Conservation (phyloP, 2,113 vertebrate genomes). For the Psilopogon haemacephalus region DNA sequence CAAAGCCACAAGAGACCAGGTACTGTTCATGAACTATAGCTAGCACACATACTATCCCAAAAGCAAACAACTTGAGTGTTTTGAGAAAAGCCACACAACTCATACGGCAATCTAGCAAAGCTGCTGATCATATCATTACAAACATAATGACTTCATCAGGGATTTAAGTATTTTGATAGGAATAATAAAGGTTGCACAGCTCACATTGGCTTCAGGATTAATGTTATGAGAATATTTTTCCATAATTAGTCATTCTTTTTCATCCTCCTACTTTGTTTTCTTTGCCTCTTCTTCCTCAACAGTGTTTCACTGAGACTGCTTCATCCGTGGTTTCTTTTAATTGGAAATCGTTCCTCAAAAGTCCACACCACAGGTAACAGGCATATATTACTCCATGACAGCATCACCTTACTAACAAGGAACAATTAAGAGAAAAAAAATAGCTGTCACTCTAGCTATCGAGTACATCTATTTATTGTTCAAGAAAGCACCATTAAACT, state of each 20-base stretch:
- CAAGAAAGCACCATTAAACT: not conserved
- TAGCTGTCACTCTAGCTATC: not conserved
- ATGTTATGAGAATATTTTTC: not conserved
- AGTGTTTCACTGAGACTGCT: not conserved
- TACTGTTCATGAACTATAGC: not conserved
- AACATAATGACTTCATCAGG: not conserved
- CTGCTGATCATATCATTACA: not conserved
- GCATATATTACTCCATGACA: not conserved
- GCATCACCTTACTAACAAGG: not conserved
- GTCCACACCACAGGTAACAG: not conserved
- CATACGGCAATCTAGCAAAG: not conserved
- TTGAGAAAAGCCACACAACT: not conserved
- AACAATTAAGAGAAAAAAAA: not conserved
- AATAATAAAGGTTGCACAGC: not conserved
- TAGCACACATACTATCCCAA: not conserved
- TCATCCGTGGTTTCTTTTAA: not conserved
- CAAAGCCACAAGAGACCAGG: not conserved
- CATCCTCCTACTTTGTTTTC: not conserved
- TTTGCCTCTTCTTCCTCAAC: not conserved
- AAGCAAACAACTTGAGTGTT: not conserved
- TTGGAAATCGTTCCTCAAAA: not conserved
- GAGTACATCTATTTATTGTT: not conserved
- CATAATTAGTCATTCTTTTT: not conserved
- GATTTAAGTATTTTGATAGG: not conserved
- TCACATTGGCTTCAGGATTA: not conserved